phyloP scores from a whole-genome alignment of 2,113 vertebrate genomes.

The Neolamprologus sp. region DNA sequence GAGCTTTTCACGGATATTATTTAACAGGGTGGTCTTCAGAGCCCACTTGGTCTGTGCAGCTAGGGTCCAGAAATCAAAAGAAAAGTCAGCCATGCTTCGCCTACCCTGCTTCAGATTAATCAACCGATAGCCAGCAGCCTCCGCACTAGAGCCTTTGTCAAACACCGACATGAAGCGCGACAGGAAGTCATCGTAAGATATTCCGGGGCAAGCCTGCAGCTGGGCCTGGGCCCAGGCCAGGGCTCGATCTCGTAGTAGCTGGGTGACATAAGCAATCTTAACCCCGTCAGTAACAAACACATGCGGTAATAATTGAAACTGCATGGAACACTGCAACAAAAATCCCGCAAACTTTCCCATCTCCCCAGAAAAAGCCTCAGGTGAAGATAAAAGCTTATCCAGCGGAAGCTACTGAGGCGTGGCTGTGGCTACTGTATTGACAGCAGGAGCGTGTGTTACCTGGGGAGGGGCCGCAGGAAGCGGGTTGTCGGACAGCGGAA shows the following conservation, averaged over 20 bases:
- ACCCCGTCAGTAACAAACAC: accelerated
- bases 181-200: accelerated
- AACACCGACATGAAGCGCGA: not conserved
- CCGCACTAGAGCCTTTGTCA: not conserved
- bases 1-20: not conserved
- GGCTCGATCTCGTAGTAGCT: not conserved
- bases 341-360: not conserved
- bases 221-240: too few relatives aligned
- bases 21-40: not conserved
- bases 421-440: too few relatives aligned
- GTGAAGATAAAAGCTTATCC: not conserved
- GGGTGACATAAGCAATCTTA: not conserved
- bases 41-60: not conserved
- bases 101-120: not conserved
- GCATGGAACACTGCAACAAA: not conserved
- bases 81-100: not conserved
- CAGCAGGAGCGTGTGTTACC: too few relatives aligned
- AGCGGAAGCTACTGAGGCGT: not conserved
- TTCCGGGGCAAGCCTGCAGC: not conserved
- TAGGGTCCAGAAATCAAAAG: not conserved
- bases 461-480: too few relatives aligned
- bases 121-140: accelerated
- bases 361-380: not conserved
- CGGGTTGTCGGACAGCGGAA: accelerated
- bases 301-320: not conserved